A percentile compares a stretch with the other conserved stretches of the same genome.
phyloP scores from a whole-genome alignment of 2,113 vertebrate species.

The Eurystomus gularis region DNA sequence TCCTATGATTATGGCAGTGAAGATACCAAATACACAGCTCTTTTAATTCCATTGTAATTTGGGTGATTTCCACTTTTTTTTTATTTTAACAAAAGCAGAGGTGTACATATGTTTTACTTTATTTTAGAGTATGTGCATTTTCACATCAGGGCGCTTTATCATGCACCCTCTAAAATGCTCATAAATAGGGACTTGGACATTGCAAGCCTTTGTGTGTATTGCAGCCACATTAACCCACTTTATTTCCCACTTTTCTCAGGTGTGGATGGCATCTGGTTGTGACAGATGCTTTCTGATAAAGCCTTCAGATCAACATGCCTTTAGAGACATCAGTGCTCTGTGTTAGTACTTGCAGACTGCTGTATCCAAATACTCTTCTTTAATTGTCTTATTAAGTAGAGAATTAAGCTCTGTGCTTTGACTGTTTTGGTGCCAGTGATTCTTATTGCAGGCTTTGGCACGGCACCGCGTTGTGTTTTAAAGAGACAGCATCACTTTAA shows the following conservation, averaged over 20 bases:
- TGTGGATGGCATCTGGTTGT: constrained; percentile 60
- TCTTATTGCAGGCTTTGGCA: constrained; percentile 60
- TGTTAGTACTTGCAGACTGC: constrained; percentile 64
- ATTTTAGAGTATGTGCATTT: neutral
- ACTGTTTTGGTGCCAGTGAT: constrained; percentile 56
- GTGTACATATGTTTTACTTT: neutral
- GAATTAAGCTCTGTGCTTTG: constrained; percentile 61
- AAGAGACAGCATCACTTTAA: constrained; percentile 63
- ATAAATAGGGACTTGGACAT: neutral
- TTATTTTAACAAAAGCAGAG: neutral
- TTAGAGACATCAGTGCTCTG: constrained; percentile 59
- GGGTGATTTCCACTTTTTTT: neutral
- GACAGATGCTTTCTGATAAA: constrained; percentile 70
- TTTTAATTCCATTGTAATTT: neutral
- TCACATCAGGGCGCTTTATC: neutral
- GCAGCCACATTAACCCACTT: neutral
- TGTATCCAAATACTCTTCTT: constrained; percentile 68
- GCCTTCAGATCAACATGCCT: constrained; percentile 57
- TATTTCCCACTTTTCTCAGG: constrained; percentile 51
- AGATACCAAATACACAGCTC: neutral
- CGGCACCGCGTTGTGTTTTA: constrained; percentile 13
- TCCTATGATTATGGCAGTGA: neutral
- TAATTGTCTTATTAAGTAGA: constrained; percentile 73
- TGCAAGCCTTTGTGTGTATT: neutral
- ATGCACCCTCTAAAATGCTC: neutral